Percentiles rank a stretch among this genome's conserved stretches.
Conservation (phyloP, 30 jellyfish, hydroid and myxozoan species). For the Catostylus mosaicus region DNA sequence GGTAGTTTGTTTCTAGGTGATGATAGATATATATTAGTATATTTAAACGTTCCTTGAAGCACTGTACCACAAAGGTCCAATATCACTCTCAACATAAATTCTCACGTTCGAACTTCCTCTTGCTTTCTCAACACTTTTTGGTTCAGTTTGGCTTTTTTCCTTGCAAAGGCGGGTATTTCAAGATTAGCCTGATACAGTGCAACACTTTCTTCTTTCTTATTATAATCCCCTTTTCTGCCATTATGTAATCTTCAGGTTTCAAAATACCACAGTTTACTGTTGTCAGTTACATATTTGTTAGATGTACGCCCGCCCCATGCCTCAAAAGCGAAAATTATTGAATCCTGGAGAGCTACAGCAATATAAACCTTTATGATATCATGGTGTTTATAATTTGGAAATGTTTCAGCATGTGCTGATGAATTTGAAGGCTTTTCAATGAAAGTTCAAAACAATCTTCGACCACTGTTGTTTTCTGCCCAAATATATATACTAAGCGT, state of each 20-base stretch:
- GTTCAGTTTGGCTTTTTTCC: constrained; percentile 50
- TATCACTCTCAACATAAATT: constrained; percentile 55
- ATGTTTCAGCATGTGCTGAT: constrained; percentile 10
- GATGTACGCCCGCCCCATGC: background rate
- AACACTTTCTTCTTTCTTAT: constrained; percentile 57
- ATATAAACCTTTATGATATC: background rate
- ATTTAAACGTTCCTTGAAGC: too few relatives aligned
- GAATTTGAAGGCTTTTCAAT: constrained; percentile 12
- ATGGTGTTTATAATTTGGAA: constrained; percentile 16
- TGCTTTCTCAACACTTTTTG: constrained; percentile 45
- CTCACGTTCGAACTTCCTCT: constrained; percentile 63
- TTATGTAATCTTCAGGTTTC: constrained; percentile 23
- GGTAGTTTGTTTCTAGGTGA: too few relatives aligned
- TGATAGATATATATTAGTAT: too few relatives aligned
- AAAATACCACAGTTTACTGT: too few relatives aligned
- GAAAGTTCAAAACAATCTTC: constrained; percentile 19
- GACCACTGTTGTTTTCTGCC: constrained; percentile 14
- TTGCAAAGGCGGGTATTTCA: constrained; percentile 64
- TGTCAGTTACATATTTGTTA: constrained; percentile 36
- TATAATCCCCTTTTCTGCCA: constrained; percentile 45
- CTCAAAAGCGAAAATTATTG: background rate
- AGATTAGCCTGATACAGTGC: constrained; percentile 46
- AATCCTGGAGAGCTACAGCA: constrained; percentile 39
- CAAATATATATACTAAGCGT: too few relatives aligned
- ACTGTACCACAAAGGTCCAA: constrained; percentile 71